Evolutionary conservation across 2,797 vertebrate genomes (phyloP).

Genomic region (Centropyge bicolor): DNA sequence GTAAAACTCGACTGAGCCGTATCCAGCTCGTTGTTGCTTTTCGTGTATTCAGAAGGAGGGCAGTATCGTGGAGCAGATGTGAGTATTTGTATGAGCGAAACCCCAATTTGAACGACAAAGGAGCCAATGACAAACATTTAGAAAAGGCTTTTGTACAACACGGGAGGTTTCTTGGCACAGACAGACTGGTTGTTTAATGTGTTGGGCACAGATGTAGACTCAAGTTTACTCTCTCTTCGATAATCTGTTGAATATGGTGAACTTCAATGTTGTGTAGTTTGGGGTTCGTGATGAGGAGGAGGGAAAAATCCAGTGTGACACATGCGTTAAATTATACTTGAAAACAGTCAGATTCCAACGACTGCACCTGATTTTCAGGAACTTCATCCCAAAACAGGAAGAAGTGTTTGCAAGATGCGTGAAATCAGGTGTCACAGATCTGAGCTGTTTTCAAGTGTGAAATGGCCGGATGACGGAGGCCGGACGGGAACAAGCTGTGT

Average conservation of each 20-base stretch:
- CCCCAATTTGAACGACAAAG: slow-evolving; percentile 10
- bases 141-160: slow-evolving; percentile 34
- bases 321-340: slow-evolving; percentile 31
- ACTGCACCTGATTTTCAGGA: slow-evolving; percentile 16
- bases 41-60: slow-evolving; percentile 57
- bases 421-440: slow-evolving; percentile 22
- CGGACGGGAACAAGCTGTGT: slow-evolving; percentile 12
- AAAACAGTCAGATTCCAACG: slow-evolving; percentile 35
- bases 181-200: slow-evolving; percentile 32
- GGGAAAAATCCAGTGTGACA: slow-evolving; percentile 23
- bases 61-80: slow-evolving; percentile 50
- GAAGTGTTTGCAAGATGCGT: slow-evolving; percentile 6
- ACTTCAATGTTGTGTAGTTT: slow-evolving; percentile 34
- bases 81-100: slow-evolving; percentile 41
- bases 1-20: slow-evolving; percentile 14
- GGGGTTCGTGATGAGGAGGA: slow-evolving; percentile 45
- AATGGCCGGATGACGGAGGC: slow-evolving; percentile 14
- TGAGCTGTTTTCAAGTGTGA: slow-evolving; percentile 49
- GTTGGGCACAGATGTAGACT: slow-evolving; percentile 55
- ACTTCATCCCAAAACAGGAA: slow-evolving; percentile 6
- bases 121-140: slow-evolving; percentile 27
- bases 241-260: too few relatives aligned
- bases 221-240: slow-evolving; percentile 37
- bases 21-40: slow-evolving; percentile 36
- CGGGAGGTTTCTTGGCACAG: slow-evolving; percentile 54